phyloP scores from a whole-genome alignment of 64 coral and sea anemone species.

The Cladopsammia gracilis region DNA sequence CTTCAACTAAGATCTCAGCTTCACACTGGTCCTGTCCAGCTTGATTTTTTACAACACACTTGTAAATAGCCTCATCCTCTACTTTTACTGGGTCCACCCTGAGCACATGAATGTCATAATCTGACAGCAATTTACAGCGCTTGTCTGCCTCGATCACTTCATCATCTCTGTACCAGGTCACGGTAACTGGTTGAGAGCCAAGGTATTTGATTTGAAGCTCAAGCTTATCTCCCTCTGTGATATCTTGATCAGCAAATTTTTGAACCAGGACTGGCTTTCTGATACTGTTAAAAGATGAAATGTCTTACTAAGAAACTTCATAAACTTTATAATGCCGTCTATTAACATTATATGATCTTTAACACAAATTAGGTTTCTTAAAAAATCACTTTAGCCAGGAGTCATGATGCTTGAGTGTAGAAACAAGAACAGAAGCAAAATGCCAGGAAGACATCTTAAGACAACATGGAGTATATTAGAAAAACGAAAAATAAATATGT shows the following conservation, averaged over 20 bases:
- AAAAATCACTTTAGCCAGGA: no score
- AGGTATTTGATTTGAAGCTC: slow-evolving; percentile 62
- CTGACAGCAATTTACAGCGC: slow-evolving; percentile 39
- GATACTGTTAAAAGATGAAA: neutral
- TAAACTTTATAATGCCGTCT: neutral
- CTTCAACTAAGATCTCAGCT: slow-evolving; percentile 89
- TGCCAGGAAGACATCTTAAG: neutral
- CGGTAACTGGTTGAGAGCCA: slow-evolving; percentile 70
- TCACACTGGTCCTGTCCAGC: slow-evolving; percentile 76
- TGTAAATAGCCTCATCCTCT: slow-evolving; percentile 85
- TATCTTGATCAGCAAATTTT: slow-evolving; percentile 37
- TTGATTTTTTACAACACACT: slow-evolving; percentile 78
- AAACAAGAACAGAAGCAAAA: neutral
- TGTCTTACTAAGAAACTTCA: neutral
- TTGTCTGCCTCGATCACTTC: slow-evolving; percentile 52
- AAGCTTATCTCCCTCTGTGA: slow-evolving; percentile 51
- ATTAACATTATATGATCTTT: no score
- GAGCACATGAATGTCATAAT: slow-evolving; percentile 64
- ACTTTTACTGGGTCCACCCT: slow-evolving; percentile 57
- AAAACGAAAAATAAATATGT: neutral
- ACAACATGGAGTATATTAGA: neutral
- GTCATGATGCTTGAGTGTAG: neutral
- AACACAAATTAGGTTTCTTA: no score
- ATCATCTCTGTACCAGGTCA: slow-evolving; percentile 83
- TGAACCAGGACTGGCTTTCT: slow-evolving; percentile 42